These are phyloP conservation scores for Heliothis virescens DNA, from an alignment of 1,140 invertebrate genomes.

Conservation along the genomic window DNA sequence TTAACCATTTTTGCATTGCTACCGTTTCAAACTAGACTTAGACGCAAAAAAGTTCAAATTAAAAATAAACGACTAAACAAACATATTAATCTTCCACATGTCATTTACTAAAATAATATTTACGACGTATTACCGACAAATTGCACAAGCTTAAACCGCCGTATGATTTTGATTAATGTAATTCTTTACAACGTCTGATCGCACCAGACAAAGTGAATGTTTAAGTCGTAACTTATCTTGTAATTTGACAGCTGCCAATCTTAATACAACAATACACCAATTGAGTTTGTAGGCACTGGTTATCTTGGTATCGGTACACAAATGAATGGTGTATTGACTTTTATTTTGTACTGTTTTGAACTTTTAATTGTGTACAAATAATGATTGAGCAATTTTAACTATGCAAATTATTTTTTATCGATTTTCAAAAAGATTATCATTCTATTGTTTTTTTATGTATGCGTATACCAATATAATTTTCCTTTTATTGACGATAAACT, in stretches of 20 bases:
- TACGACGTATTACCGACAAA: slow-evolving; percentile 5
- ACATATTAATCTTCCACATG: slow-evolving; percentile 22
- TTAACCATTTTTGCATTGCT: no score
- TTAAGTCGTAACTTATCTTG: slow-evolving; percentile 37
- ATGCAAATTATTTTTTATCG: no score
- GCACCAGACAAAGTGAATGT: slow-evolving; percentile 41
- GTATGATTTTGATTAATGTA: slow-evolving; percentile 46
- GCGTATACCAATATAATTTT: no score
- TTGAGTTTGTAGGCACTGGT: slow-evolving; percentile 44
- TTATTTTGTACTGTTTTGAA: neutral
- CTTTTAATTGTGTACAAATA: neutral
- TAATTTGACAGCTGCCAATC: slow-evolving; percentile 49
- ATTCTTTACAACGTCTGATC: slow-evolving; percentile 34
- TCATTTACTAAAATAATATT: slow-evolving; percentile 32
- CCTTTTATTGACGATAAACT: no score
- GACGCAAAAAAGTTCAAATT: neutral
- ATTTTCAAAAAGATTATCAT: no score
- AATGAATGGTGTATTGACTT: slow-evolving; percentile 16
- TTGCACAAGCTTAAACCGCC: slow-evolving; percentile 33
- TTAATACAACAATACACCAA: slow-evolving; percentile 44
- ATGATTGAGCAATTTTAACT: no score
- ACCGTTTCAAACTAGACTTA: neutral
- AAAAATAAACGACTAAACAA: neutral
- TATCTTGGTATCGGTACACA: slow-evolving; percentile 20
- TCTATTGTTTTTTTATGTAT: no score